Conservation (phyloP, 2,888 invertebrate species). For the Heliconius sara region DNA sequence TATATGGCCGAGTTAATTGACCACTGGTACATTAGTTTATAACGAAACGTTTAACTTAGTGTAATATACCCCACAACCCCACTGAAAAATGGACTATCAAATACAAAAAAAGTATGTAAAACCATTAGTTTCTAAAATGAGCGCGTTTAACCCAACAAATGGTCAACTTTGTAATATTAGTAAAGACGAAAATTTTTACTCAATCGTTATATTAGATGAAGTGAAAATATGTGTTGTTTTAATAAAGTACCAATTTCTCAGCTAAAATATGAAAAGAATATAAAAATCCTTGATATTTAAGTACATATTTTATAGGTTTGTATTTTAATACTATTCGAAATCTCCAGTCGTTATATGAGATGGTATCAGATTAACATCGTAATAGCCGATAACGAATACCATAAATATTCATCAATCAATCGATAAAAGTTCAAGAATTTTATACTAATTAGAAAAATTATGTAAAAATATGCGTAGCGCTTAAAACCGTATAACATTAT, state of each 20-base stretch:
- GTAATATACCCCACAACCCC: too few relatives aligned
- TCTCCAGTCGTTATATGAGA: constrained; percentile 22
- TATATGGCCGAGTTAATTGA: too few relatives aligned
- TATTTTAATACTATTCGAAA: constrained; percentile 18
- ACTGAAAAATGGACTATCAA: too few relatives aligned
- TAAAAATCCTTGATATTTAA: constrained; percentile 2
- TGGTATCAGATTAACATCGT: constrained; percentile 29
- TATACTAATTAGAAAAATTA: constrained; percentile 27
- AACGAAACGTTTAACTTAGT: too few relatives aligned
- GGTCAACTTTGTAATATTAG: too few relatives aligned
- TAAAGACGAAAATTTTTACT: too few relatives aligned
- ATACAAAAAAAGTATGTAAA: too few relatives aligned
- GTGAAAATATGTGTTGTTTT: too few relatives aligned
- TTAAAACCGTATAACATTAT: constrained; percentile 7
- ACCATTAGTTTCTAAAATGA: too few relatives aligned
- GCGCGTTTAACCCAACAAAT: too few relatives aligned
- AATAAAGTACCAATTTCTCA: constrained; percentile 14
- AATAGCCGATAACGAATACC: constrained; percentile 22
- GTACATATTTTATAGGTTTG: constrained; percentile 13
- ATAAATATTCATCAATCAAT: constrained; percentile 31
- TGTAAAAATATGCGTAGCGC: constrained; percentile 23
- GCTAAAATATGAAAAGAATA: constrained; percentile 16
- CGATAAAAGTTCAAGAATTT: constrained; percentile 27
- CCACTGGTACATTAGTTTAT: too few relatives aligned
- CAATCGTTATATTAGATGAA: too few relatives aligned